A percentile compares a stretch with the other conserved stretches of the same genome.
phyloP scores from a whole-genome alignment of 2,797 vertebrate species.

The Melanotaenia nigrans region DNA sequence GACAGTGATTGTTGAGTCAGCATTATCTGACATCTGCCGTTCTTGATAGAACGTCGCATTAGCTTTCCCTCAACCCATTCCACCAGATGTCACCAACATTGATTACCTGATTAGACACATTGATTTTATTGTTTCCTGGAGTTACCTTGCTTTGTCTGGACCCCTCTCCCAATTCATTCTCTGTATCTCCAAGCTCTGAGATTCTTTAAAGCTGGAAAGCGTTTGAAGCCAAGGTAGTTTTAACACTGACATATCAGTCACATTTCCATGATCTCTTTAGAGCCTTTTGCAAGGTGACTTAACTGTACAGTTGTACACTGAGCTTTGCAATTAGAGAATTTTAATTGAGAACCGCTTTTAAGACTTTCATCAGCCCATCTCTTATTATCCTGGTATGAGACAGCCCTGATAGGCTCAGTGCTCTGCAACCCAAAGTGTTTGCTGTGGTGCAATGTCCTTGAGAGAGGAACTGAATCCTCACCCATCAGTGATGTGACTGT shows the following conservation, averaged over 20 bases:
- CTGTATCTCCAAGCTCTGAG: slow-evolving; percentile 41
- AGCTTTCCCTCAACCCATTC: slow-evolving; percentile 28
- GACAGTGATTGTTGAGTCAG: slow-evolving; percentile 72
- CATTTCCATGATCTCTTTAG: neutral
- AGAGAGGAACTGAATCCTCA: slow-evolving; percentile 54
- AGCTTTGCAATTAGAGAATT: slow-evolving; percentile 31
- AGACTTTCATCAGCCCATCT: slow-evolving; percentile 41
- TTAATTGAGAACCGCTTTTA: slow-evolving; percentile 31
- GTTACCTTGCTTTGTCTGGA: slow-evolving; percentile 72
- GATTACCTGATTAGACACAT: slow-evolving; percentile 85
- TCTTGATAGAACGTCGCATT: slow-evolving; percentile 70
- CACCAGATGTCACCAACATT: slow-evolving; percentile 62
- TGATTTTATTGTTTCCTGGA: slow-evolving; percentile 83
- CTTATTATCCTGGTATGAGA: slow-evolving; percentile 49
- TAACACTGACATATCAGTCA: neutral
- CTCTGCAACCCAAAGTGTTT: slow-evolving; percentile 33
- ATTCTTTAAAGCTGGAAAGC: slow-evolving; percentile 9
- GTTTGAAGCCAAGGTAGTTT: neutral
- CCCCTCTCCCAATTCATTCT: slow-evolving; percentile 66
- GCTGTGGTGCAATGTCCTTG: slow-evolving; percentile 50
- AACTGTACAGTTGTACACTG: neutral
- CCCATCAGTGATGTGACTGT: slow-evolving; percentile 16
- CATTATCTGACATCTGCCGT: slow-evolving; percentile 72
- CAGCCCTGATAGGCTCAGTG: slow-evolving; percentile 43
- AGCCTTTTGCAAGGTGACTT: neutral